Evolutionary conservation across 1,140 invertebrate genomes (phyloP), one percentile per base, ranked within the genome.

Genomic region (Phymastichus coffea): DNA sequence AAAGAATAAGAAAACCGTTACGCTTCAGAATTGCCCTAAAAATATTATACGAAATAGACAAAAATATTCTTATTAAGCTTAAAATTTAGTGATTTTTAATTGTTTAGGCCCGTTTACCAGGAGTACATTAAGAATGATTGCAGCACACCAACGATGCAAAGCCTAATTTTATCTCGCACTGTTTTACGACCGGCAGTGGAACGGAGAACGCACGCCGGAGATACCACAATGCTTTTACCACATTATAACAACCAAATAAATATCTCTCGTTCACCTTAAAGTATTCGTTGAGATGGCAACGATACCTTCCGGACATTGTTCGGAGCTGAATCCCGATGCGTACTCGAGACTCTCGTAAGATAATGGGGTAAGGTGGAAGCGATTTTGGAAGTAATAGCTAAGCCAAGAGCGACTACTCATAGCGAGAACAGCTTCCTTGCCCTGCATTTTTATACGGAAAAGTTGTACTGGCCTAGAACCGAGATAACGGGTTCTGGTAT

Each of bases 281-380:
- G 97, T 99, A 70, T 99, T 99, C 1, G 93, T 93, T 0, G 96
- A 97, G 77, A 99, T 99, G 0, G 98, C 97, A 7, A 99, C 98
- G 65, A 99, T 97, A 64, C 97, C 98, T 80, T 99, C 98, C 1
- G 95, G 94, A 84, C 97, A 99, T 77, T 99, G 97, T 79, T 99
- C 97, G 58, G 95, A 98, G 57, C 94, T 94, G 75, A 99, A 99
- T 10, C 96, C 95, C 0, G 95, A 96, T 1, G 98, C 97, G 82
- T 97, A 98, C 74, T 99, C 98, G 19, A 99, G 78, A 43, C 92
- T 92, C 79, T 98, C 95, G 72, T 98, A 99, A 0, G 95, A 98
- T 0, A 99, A 76, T 1, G 97, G 96, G 0, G 96, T 98, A 8
- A 99, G 80, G 80, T 98, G 95, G 70, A 96, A 97, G 43, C 91